Evolutionary conservation across 2,797 vertebrate species (phyloP).

Genomic region (Pipistrellus pipistrellus): DNA sequence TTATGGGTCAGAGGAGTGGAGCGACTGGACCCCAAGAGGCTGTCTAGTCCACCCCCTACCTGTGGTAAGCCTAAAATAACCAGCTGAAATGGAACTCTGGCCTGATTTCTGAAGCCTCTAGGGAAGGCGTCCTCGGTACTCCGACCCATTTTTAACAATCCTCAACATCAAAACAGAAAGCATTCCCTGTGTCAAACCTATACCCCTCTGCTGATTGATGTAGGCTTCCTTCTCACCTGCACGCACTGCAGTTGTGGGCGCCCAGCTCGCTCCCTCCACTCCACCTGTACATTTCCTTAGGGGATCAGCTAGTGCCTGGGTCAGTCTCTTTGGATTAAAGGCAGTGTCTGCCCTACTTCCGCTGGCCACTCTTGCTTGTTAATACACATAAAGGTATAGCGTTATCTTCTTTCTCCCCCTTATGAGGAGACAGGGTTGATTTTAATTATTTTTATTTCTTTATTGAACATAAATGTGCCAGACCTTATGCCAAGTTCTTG

Average conservation of each 20-base stretch:
- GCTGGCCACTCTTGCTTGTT: not conserved
- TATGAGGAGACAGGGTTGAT: not conserved
- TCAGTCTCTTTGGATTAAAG: not conserved
- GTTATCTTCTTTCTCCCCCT: not conserved
- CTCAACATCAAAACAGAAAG: conserved; percentile 59
- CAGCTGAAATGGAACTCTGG: conserved; percentile 72
- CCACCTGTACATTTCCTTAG: not conserved
- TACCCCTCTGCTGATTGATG: not conserved
- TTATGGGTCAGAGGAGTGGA: conserved; percentile 64
- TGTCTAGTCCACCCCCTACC: conserved; percentile 61
- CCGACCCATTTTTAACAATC: conserved; percentile 63
- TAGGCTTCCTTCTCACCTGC: not conserved
- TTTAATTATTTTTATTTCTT: not conserved
- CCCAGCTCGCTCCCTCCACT: too few relatives aligned
- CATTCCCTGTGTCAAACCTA: not conserved
- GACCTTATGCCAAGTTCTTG: not conserved
- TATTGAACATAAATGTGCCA: conserved; percentile 29
- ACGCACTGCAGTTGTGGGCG: not conserved
- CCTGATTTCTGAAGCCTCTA: conserved; percentile 74
- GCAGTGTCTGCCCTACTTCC: not conserved
- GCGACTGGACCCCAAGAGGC: not conserved
- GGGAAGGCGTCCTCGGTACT: conserved; percentile 53
- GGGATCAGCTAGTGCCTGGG: not conserved
- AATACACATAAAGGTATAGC: not conserved
- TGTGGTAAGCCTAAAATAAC: conserved; percentile 75